These are phyloP conservation scores for Rhinichthys klamathensis DNA, from an alignment of 2,113 vertebrate genomes.

Conservation along the genomic window DNA sequence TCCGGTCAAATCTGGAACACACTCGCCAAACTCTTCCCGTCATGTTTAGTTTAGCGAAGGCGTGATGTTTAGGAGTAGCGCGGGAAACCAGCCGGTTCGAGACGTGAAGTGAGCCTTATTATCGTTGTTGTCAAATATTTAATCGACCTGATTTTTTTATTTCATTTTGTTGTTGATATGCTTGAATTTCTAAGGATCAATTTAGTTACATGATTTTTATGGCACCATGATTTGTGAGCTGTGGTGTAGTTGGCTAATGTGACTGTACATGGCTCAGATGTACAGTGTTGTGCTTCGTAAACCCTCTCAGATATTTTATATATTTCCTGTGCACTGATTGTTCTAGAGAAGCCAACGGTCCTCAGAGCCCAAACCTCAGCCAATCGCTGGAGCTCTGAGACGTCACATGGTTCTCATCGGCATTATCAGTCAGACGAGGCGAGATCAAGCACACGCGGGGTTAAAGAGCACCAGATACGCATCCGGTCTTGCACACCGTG, in stretches of 20 bases:
- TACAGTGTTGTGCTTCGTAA: constrained; percentile 50
- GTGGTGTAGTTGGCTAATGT: constrained; percentile 62
- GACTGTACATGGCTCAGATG: constrained; percentile 56
- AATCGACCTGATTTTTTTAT: constrained; percentile 52
- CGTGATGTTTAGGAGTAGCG: constrained; percentile 50
- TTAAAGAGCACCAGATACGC: not conserved
- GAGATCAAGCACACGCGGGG: not conserved
- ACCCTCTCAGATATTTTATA: constrained; percentile 44
- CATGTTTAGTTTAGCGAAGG: constrained; percentile 42
- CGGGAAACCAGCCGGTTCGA: constrained; percentile 42
- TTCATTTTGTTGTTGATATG: constrained; percentile 54
- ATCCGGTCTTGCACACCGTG: not conserved
- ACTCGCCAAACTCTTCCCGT: not conserved
- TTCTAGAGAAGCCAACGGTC: constrained; percentile 49
- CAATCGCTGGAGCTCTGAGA: not conserved
- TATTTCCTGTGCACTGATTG: constrained; percentile 55
- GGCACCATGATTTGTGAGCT: constrained; percentile 55
- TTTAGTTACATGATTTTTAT: constrained; percentile 55
- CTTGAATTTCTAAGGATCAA: constrained; percentile 60
- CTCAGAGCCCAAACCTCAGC: not conserved
- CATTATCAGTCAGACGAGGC: not conserved
- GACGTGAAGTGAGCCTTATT: constrained; percentile 59
- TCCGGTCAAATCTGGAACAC: no score
- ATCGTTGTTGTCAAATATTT: constrained; percentile 62
- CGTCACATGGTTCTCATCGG: not conserved